These are phyloP conservation scores for Schizopygopsis pylzovi DNA, from an alignment of 2,797 vertebrate genomes.

Conservation along the genomic window DNA sequence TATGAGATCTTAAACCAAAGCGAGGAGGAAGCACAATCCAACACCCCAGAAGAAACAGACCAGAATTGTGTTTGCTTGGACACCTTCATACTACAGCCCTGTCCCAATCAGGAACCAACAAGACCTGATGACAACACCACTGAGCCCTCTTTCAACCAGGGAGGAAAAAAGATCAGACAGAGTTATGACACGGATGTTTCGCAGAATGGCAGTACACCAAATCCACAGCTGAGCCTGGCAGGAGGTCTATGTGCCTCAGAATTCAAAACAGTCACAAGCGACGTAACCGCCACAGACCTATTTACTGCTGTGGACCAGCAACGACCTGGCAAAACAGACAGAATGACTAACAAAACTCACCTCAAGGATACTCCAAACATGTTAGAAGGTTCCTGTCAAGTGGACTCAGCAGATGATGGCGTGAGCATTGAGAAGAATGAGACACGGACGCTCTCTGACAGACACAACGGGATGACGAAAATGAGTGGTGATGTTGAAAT, in stretches of 20 bases:
- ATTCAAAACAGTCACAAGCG: conserved; percentile 46
- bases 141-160: conserved; percentile 58
- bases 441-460: conserved; percentile 55
- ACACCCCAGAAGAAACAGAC: conserved; percentile 35
- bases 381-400: conserved; percentile 21
- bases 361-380: conserved; percentile 36
- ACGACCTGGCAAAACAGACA: conserved; percentile 25
- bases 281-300: conserved; percentile 33
- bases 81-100: conserved; percentile 63
- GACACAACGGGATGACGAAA: conserved; percentile 35
- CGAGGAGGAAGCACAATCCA: conserved; percentile 26
- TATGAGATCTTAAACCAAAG: conserved; percentile 57
- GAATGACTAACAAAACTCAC: conserved; percentile 50
- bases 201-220: conserved; percentile 62
- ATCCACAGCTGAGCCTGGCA: conserved; percentile 58
- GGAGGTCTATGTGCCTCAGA: conserved; percentile 56
- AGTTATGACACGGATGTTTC: conserved; percentile 57
- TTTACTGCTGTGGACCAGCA: conserved; percentile 67
- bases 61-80: conserved; percentile 56
- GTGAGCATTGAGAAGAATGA: conserved; percentile 66
- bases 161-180: conserved; percentile 65
- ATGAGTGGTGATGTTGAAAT: neutral
- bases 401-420: conserved; percentile 65
- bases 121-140: conserved; percentile 56
- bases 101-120: conserved; percentile 72